Conservation (phyloP, 2,888 invertebrate species). For the Andricus quercusramuli region DNA sequence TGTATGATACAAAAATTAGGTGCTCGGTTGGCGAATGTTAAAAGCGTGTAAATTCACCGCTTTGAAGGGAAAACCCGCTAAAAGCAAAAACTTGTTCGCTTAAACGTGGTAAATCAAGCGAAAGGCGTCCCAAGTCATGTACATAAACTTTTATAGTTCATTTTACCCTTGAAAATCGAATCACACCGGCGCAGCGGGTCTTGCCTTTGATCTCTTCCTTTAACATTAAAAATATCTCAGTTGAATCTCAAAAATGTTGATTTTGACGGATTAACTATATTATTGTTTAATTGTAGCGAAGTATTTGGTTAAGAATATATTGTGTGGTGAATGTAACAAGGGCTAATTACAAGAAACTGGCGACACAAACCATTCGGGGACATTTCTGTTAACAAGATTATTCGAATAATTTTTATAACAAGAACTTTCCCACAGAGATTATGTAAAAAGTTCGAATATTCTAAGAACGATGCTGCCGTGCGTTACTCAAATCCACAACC, state of each 20-base stretch:
- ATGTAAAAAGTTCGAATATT: neutral
- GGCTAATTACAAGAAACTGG: constrained; percentile 9
- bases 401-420: neutral
- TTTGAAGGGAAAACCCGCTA: neutral
- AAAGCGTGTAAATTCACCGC: neutral
- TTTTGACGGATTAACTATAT: constrained; percentile 62
- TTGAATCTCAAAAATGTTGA: constrained; percentile 54
- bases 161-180: neutral
- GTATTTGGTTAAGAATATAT: constrained; percentile 53
- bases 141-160: neutral
- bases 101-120: neutral
- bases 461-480: neutral
- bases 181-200: neutral
- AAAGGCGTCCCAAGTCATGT: neutral
- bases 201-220: neutral
- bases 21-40: neutral
- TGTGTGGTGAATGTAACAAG: constrained; percentile 46
- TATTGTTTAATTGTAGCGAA: constrained; percentile 60
- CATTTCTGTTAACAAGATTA: neutral
- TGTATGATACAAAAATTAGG: neutral
- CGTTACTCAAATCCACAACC: constrained; percentile 1
- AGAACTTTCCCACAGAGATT: neutral
- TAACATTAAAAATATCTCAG: neutral
- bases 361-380: constrained; percentile 5
- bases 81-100: neutral